Base-by-base conservation (phyloP, 2,888 invertebrate species). In the Busseola fusca region DNA sequence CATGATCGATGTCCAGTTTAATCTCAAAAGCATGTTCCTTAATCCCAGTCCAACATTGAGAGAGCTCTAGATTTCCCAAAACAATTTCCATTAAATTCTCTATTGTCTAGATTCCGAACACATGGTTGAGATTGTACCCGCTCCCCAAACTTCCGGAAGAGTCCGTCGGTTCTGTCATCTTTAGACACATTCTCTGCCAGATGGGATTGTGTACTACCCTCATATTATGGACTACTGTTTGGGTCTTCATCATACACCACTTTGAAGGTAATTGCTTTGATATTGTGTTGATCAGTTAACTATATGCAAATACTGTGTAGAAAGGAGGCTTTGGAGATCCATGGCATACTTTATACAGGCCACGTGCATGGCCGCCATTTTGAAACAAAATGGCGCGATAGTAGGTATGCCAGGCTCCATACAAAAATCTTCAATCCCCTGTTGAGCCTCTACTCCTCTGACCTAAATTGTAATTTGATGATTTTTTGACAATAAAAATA, bases 161-260 rank as follows among this genome's bases (percentile, higher is more conserved):
- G 78, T 86, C 93, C 0, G n/a, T 86, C 1, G 79, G 83, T 45
- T 93, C 94, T 2, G 81, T 92, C 18, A 74, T 96, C 60, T 91
- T 96, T 76, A 93, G 96, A 81, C 96, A 96, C 89, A 80, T 96
- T 25, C 87, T 96, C 64, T 96, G 96, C 78, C 97, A 97, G 86
- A 87, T 96, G 77, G 97, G 97, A 27, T 87, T 97, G 30, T 94
- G 96, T 0, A 90, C 96, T 72, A 91, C 97, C 45, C 92, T 97
- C 52, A 87, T 96, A 1, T 86, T 96, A 16, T 97, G 97, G 97
- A 96, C 97, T 0, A 83, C 96, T 21, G 86, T 96, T 18, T 97
- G 97, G 84, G 96, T 97, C 1, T 96, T 96, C 27, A 93, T 97
- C 0, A 97, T 97, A 88, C 96, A 96, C 78, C 93, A 95, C 30